phyloP scores from a whole-genome alignment of 2,888 invertebrate genomes.

The Emmelina monodactyla region DNA sequence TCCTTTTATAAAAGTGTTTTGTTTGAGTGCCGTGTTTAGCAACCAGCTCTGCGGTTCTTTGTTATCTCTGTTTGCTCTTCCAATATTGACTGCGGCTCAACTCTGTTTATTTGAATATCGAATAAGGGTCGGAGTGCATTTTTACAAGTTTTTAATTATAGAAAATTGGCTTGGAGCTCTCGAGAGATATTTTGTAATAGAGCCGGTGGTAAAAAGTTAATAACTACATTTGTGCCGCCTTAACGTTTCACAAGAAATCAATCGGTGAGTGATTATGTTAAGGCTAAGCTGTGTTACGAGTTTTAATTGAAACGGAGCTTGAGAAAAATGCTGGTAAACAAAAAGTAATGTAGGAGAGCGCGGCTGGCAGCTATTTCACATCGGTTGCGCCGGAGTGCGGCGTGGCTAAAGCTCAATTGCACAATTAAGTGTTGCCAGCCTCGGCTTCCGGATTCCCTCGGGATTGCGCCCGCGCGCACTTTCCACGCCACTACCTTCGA shows the following conservation, averaged over 20 bases:
- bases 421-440: constrained; percentile 30
- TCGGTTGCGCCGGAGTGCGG: constrained; percentile 18
- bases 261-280: background rate
- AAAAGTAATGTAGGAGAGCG: constrained; percentile 21
- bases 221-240: background rate
- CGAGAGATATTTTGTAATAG: too few species aligned
- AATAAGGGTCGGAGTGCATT: constrained; percentile 20
- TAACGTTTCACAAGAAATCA: background rate
- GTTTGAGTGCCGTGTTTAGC: constrained; percentile 49
- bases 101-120: constrained; percentile 25
- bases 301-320: background rate
- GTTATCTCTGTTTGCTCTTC: constrained; percentile 47
- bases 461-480: constrained; percentile 31
- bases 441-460: constrained; percentile 53
- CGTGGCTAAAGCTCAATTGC: constrained; percentile 48
- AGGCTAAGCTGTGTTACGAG: background rate
- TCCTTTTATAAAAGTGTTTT: constrained; percentile 36
- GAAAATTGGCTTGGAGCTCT: constrained; percentile 5
- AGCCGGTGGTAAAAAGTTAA: background rate
- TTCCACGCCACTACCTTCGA: constrained; percentile 22
- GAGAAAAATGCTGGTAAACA: constrained; percentile 5
- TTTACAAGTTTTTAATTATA: constrained; percentile 20
- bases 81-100: constrained; percentile 40
- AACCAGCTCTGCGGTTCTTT: constrained; percentile 48
- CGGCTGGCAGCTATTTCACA: constrained; percentile 20